Conservation (phyloP, 23 tunicate species). For the Ciona savignyi region DNA sequence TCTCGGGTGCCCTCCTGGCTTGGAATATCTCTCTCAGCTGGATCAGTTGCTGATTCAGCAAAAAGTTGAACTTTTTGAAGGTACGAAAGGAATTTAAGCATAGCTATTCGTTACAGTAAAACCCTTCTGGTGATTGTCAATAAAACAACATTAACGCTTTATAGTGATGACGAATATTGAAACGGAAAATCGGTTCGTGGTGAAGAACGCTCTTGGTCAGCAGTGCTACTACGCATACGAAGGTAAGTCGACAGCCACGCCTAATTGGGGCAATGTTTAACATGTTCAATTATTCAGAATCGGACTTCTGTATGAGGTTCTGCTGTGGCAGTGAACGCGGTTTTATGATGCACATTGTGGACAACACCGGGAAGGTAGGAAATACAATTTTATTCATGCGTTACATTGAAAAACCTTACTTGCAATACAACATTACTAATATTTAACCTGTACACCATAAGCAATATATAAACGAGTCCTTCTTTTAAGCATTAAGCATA, state of each 20-base stretch:
- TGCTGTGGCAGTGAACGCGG: constrained; percentile 62
- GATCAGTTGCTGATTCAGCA: constrained; percentile 94
- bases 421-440: too few species aligned
- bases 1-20: constrained; percentile 76
- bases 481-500: too few species aligned
- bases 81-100: constrained; percentile 11
- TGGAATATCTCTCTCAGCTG: constrained; percentile 86
- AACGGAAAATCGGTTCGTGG: constrained; percentile 35
- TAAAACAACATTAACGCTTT: too few species aligned
- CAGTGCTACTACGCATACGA: constrained; percentile 73
- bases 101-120: too few species aligned
- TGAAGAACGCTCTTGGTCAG: constrained; percentile 65
- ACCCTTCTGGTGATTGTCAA: too few species aligned
- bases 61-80: constrained; percentile 97
- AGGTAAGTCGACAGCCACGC: constrained; percentile 9
- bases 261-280: too few species aligned
- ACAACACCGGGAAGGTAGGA: constrained; percentile 39
- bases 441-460: too few species aligned
- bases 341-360: constrained; percentile 57
- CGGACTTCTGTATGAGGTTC: constrained; percentile 59
- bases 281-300: constrained; percentile 6
- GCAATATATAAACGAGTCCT: too few species aligned
- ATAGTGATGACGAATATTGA: constrained; percentile 48
- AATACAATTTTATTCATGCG: too few species aligned
- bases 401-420: too few species aligned